Evolutionary conservation across 2,113 vertebrate genomes (phyloP).

Genomic region (Todiramphus saurophagus): DNA sequence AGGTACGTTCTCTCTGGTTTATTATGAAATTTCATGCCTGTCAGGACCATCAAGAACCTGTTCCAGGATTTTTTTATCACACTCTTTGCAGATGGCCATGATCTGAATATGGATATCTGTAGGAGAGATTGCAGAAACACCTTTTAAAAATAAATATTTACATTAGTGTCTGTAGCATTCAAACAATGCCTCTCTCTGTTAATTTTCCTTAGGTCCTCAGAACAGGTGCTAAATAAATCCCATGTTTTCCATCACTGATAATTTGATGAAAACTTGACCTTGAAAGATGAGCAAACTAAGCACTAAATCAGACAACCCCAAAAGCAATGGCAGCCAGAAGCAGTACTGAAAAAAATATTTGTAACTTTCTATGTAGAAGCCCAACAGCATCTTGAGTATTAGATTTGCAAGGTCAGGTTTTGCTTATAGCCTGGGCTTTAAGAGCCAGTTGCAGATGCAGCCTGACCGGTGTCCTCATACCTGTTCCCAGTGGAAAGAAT

Average conservation of each 20-base stretch:
- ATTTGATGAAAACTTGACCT: neutral
- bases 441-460: neutral
- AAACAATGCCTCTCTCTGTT: neutral
- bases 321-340: neutral
- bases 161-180: fast-evolving
- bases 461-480: neutral
- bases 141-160: neutral
- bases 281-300: neutral
- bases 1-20: neutral
- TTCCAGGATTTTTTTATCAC: slow-evolving; percentile 13
- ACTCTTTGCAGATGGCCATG: neutral
- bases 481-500: neutral
- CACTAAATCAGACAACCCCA: neutral
- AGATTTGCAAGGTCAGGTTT: neutral
- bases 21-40: neutral
- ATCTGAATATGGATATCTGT: neutral
- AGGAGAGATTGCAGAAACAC: neutral
- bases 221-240: neutral
- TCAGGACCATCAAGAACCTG: neutral
- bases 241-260: neutral
- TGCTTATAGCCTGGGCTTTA: neutral
- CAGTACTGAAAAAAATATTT: neutral
- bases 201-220: neutral
- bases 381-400: neutral
- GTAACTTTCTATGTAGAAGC: neutral